A percentile compares a stretch with the other conserved stretches of the same genome.
phyloP scores from a whole-genome alignment of 1,140 invertebrate genomes.

The Cherax destructor region DNA sequence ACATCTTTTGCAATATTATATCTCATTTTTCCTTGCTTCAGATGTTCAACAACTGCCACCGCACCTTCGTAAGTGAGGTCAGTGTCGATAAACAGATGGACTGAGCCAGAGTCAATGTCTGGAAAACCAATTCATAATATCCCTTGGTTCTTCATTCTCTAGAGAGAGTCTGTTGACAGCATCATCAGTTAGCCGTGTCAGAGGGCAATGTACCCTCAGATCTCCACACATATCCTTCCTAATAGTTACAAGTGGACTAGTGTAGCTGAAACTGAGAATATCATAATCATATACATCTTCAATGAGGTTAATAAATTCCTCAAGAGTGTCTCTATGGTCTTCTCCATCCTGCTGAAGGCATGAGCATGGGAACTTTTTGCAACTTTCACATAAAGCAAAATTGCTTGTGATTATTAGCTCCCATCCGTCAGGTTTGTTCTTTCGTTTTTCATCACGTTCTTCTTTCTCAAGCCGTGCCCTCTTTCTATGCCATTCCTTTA shows the following conservation, averaged over 20 bases:
- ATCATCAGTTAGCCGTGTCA: neutral
- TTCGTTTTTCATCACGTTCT: neutral
- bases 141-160: neutral
- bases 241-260: neutral
- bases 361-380: neutral
- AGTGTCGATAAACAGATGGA: neutral
- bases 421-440: conserved; percentile 6
- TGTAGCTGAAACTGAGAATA: conserved; percentile 2
- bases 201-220: conserved; percentile 19
- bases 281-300: neutral
- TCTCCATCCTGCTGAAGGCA: neutral
- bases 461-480: neutral
- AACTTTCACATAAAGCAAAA: neutral
- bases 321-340: neutral
- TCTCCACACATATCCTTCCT: conserved; percentile 25
- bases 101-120: neutral
- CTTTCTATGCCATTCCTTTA: neutral
- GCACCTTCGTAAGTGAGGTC: neutral
- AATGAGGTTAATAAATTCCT: neutral
- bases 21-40: neutral
- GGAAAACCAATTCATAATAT: too few relatives aligned
- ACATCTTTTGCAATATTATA: too few relatives aligned
- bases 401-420: conserved; percentile 20
- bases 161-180: neutral
- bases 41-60: neutral